Evolutionary conservation across 1,140 invertebrate genomes (phyloP).

Genomic region (Aphelinus certus): DNA sequence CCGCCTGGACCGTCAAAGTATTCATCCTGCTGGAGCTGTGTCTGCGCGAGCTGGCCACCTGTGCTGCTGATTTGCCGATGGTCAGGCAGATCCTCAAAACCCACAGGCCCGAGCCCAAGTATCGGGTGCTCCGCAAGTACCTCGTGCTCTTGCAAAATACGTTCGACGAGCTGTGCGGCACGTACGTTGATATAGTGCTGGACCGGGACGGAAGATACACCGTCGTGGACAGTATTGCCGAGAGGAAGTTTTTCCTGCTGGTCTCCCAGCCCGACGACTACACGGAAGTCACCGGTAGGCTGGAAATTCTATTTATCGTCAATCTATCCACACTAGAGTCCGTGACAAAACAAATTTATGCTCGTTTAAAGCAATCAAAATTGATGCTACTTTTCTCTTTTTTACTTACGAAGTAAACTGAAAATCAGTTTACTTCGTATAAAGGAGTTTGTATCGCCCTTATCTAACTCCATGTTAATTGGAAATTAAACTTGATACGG

Average conservation of each 20-base stretch:
- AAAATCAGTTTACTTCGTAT: too few species aligned
- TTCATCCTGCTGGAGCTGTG: conserved; percentile 83
- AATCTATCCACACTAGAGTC: too few species aligned
- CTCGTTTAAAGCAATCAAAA: too few species aligned
- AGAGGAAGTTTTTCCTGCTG: conserved; percentile 73
- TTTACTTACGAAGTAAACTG: too few species aligned
- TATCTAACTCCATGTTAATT: too few species aligned
- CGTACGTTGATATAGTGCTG: conserved; percentile 71
- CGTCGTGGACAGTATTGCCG: conserved; percentile 68
- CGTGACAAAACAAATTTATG: too few species aligned
- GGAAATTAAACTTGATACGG: too few species aligned
- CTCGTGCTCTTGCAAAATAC: conserved; percentile 54
- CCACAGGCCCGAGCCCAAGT: conserved; percentile 31
- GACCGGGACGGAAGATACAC: conserved; percentile 69
- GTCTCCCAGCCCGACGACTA: conserved; percentile 73
- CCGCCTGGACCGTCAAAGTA: conserved; percentile 90
- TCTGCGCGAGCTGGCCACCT: conserved; percentile 59
- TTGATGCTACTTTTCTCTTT: too few species aligned
- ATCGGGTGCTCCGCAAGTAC: conserved; percentile 50
- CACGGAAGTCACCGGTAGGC: conserved; percentile 60
- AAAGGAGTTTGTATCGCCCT: too few species aligned
- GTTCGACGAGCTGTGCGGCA: conserved; percentile 72
- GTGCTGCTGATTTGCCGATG: conserved; percentile 70
- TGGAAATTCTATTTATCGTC: too few species aligned
- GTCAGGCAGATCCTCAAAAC: conserved; percentile 71